Evolutionary conservation across 1,140 invertebrate species (phyloP), one percentile per base, ranked within the genome.

Genomic region (Araneus ventricosus): DNA sequence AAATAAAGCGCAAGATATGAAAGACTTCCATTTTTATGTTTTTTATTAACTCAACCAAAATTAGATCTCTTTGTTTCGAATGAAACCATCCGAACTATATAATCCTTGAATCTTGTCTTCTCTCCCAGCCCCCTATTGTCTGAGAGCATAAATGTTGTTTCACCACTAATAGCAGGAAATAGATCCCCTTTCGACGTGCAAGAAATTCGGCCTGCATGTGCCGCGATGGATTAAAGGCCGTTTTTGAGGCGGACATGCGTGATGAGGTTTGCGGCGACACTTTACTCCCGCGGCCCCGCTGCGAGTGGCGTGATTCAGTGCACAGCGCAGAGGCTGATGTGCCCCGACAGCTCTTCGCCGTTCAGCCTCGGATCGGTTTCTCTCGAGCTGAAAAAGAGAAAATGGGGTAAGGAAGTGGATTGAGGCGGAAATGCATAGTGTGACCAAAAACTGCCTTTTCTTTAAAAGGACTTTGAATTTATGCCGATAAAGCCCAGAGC

Each of bases 181-280:
- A 34, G 34, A 75, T 75, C 30, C 17, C 37, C 8, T 75, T 75
- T 17, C 30, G 70, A 34, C 10, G 8, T 20, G 70, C 17, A 30
- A 34, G 70, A 75, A 75, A 75, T 75, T 17, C 20, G 14, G 70
- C n/a, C 41, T n/a, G 80, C 80, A 52, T 41, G 24, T 84, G 80
- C 80, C 80, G 39, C 39, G 20, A 45, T 84, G 80, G 27, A 84
- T 84, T 84, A 84, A 84, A 84, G 80, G 24, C 39, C 8, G 80
- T 22, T 45, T 45, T 45, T 24, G 45, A 84, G n/a, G 80, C 80
- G 80, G 80, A 84, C 39, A 84, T 34, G 80, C 80, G 80, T 84
- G 80, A 84, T 45, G 39, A 24, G 80, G 45, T n/a, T 41, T 10
- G 80, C 80, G 80, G 80, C 80, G 80, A 84, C 80, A 84, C 24